Evolutionary conservation across 2,797 vertebrate species (phyloP).

Genomic region (Stomatorhinus walkeri): DNA sequence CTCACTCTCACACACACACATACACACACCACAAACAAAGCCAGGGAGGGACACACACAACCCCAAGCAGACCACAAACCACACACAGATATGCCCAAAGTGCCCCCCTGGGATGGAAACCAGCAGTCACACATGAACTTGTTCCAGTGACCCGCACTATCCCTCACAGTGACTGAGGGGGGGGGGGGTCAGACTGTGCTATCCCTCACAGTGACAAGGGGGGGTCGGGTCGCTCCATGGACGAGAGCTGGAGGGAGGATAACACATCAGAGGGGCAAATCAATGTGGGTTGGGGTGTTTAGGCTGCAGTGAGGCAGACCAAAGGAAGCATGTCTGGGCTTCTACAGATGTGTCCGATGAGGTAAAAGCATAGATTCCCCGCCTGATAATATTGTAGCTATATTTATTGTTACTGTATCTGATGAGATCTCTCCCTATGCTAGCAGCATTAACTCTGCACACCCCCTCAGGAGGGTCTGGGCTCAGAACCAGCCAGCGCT

Average conservation of each 20-base stretch:
- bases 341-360: neutral
- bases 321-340: neutral
- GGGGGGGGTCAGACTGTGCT: neutral
- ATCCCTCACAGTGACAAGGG: neutral
- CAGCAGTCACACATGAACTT: neutral
- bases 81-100: neutral
- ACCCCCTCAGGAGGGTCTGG: neutral
- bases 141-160: neutral
- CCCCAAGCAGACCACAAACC: neutral
- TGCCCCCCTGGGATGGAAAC: neutral
- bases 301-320: neutral
- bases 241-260: neutral
- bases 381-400: neutral
- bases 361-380: neutral
- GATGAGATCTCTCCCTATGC: neutral
- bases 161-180: neutral
- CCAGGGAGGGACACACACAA: neutral
- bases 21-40: neutral
- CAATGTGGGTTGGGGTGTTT: neutral
- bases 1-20: constrained; percentile 24
- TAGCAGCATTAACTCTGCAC: neutral
- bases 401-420: neutral
- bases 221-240: neutral
- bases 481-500: neutral
- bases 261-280: neutral